Conservation (phyloP, 2,888 invertebrate genomes). For the Drosophila rubida region DNA sequence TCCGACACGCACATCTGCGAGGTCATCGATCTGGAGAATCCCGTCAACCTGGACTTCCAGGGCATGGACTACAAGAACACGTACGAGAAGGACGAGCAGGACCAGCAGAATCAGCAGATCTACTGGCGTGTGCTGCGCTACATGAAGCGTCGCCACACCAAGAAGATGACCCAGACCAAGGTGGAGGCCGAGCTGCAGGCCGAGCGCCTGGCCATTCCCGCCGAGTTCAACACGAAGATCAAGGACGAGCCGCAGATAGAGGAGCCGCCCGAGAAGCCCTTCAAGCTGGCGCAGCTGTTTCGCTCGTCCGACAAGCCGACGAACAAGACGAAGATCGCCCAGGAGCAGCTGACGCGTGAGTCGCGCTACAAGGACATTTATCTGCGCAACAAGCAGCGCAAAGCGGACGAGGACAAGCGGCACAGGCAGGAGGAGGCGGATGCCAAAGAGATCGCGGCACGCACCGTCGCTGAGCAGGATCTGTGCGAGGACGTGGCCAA, state of each 20-base stretch:
- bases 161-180: conserved; percentile 54
- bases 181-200: conserved; percentile 72
- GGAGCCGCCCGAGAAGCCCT: conserved; percentile 6
- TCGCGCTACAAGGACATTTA: conserved; percentile 80
- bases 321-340: conserved; percentile 58
- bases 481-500: conserved; percentile 54
- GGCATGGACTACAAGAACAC: conserved; percentile 83
- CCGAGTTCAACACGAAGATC: conserved; percentile 54
- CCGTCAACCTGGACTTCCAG: conserved; percentile 82
- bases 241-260: conserved; percentile 37
- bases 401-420: conserved; percentile 34
- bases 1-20: conserved; percentile 79
- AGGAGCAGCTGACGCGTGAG: conserved; percentile 63
- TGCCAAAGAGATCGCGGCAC: conserved; percentile 44
- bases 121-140: conserved; percentile 79
- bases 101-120: conserved; percentile 77
- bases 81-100: conserved; percentile 82
- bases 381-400: conserved; percentile 56
- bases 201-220: conserved; percentile 71
- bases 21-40: conserved; percentile 82
- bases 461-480: conserved; percentile 67
- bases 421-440: conserved; percentile 22
- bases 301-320: conserved; percentile 76
- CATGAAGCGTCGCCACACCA: conserved; percentile 74
- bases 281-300: conserved; percentile 65